A percentile compares a stretch with the other conserved stretches of the same genome.
These are phyloP conservation scores for Myiopsitta monachus DNA, from an alignment of 2,113 vertebrate species.

Conservation along the genomic window DNA sequence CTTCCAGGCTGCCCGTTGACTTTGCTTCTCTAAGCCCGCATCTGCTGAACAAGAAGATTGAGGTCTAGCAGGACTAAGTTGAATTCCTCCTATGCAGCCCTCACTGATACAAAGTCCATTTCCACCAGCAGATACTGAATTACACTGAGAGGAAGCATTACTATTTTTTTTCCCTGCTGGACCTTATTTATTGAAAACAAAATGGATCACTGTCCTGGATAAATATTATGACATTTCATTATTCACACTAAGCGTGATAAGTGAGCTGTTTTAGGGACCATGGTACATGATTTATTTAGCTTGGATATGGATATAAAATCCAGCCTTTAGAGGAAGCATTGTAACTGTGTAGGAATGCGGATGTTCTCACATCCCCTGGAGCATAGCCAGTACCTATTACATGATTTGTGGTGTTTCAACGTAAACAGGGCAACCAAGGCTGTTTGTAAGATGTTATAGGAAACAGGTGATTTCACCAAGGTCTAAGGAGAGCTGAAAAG, in stretches of 20 bases:
- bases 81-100: neutral
- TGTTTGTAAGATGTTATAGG: fast-evolving
- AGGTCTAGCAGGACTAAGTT: slow-evolving; percentile 28
- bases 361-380: neutral
- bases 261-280: neutral
- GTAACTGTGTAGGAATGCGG: neutral
- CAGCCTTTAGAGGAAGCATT: neutral
- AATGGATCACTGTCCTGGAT: neutral
- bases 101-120: fast-evolving
- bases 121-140: fast-evolving
- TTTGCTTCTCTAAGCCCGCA: slow-evolving; percentile 23
- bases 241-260: neutral
- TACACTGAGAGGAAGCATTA: neutral
- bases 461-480: neutral
- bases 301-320: slow-evolving; percentile 16
- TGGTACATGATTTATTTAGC: slow-evolving; percentile 15
- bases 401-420: neutral
- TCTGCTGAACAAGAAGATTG: slow-evolving; percentile 61
- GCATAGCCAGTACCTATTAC: neutral
- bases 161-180: neutral
- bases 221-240: slow-evolving; percentile 13
- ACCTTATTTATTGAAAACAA: neutral
- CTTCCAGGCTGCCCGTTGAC: neutral
- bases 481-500: neutral
- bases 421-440: neutral